Evolutionary conservation across 1,140 invertebrate genomes (phyloP).

Genomic region (Temnothorax nylanderi): DNA sequence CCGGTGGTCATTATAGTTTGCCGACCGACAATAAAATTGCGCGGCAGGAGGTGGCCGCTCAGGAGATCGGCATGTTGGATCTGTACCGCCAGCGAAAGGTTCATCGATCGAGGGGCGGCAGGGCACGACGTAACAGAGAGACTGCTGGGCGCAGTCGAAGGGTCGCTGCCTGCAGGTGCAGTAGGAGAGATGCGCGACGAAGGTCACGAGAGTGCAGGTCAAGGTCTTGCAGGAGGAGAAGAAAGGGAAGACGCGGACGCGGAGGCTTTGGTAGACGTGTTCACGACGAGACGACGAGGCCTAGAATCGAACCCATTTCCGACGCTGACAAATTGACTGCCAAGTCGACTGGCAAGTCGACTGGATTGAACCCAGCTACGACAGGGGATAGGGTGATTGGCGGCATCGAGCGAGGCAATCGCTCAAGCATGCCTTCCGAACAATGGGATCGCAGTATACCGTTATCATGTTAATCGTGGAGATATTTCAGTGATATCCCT

Average conservation of each 20-base stretch:
- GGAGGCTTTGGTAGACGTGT: neutral
- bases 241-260: neutral
- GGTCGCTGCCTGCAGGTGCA: neutral
- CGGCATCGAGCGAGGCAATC: neutral
- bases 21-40: conserved; percentile 61
- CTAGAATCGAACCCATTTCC: neutral
- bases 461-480: neutral
- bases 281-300: neutral
- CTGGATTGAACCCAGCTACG: neutral
- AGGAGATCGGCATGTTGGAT: conserved; percentile 74
- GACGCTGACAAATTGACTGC: neutral
- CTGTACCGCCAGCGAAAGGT: conserved; percentile 50
- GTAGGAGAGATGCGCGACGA: neutral
- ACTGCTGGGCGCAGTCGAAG: neutral
- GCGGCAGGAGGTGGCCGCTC: conserved; percentile 67
- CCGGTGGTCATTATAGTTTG: conserved; percentile 66
- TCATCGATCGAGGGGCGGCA: conserved; percentile 40
- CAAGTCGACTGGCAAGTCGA: neutral
- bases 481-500: neutral
- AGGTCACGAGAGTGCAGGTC: conserved; percentile 5
- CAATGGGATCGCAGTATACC: neutral
- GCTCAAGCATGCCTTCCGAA: neutral
- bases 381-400: neutral
- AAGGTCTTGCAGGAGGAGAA: neutral
- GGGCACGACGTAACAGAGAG: conserved; percentile 9